Base-by-base conservation (phyloP, 1,140 invertebrate species). In the Bombus ignitus region DNA sequence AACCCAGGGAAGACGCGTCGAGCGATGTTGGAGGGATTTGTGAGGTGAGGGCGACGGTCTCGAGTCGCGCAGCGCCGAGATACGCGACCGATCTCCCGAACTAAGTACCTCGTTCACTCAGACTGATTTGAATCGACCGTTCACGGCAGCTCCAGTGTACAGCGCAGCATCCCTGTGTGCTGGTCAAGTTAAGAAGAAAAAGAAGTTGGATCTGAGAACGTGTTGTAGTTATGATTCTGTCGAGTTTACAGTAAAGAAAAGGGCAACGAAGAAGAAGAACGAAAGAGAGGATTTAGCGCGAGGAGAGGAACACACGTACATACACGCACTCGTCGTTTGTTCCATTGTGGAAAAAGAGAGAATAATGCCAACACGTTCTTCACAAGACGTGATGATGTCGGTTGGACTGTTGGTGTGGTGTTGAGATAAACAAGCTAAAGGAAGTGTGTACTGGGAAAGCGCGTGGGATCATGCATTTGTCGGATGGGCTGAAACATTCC, bases 401-500 rank as follows among this genome's bases (percentile, higher is more conserved):
- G 57, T 25, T 84, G 39, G 47, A 74, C n/a, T 28, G 8, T 25
- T 35, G 59, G 47, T 73, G 73, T 42, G 75, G 25, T 80, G 44
- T 79, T 65, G 44, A 82, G 90, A 84, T 85, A 86, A 79, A 86
- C 72, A 53, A 42, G n/a, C 15, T 32, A 22, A 37, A 35, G 32
- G 73, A 42, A 42, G 70, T 72, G 70, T 72, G 39, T 57, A 47
- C 12, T 53, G 28, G 4, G 28, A 37, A 28, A 65, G 5, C 76
- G 76, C 76, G 59, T 78, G 76, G 59, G 77, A 89, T 87, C 84
- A 88, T 89, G 86, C 81, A 79, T 92, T 87, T 89, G 39, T 25
- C 53, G 44, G 57, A 37, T 79, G 82, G 75, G 47, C 72, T 72
- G 86, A 88, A 88, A 90, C 91, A 90, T 90, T 92, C 83, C 88